Evolutionary conservation across 2,888 invertebrate genomes (phyloP).

Genomic region (Lithophane semibrunnea): DNA sequence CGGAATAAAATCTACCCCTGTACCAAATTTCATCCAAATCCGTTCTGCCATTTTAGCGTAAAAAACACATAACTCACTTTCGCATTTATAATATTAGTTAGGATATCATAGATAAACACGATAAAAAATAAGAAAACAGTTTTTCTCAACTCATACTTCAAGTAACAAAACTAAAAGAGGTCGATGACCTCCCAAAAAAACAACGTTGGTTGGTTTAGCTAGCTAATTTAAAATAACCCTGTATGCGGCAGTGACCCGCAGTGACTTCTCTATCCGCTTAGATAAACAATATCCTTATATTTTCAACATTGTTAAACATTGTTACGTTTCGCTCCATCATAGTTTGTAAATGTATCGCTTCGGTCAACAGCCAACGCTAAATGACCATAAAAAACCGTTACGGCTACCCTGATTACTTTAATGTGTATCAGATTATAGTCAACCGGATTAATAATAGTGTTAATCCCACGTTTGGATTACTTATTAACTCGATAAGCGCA

Average conservation of each 20-base stretch:
- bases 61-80: too few relatives aligned
- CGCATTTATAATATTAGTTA: too few relatives aligned
- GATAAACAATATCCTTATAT: not conserved
- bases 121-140: not conserved
- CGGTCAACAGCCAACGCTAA: conserved; percentile 33
- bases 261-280: too few relatives aligned
- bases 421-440: conserved; percentile 33
- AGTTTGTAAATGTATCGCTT: conserved; percentile 28
- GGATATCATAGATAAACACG: too few relatives aligned
- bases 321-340: conserved; percentile 32
- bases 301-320: conserved; percentile 17
- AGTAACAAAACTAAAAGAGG: not conserved
- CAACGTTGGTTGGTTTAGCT: too few relatives aligned
- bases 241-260: too few relatives aligned
- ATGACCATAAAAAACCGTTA: conserved; percentile 30
- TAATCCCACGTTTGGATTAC: conserved; percentile 27
- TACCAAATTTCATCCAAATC: too few relatives aligned
- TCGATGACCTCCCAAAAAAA: too few relatives aligned
- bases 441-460: conserved; percentile 34
- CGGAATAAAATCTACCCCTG: too few relatives aligned
- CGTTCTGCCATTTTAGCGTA: too few relatives aligned
- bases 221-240: too few relatives aligned
- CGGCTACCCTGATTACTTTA: conserved; percentile 29
- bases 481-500: conserved; percentile 25
- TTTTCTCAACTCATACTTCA: not conserved